Base-by-base conservation (phyloP, 2,888 invertebrate species). In the Agrotis exclamationis region DNA sequence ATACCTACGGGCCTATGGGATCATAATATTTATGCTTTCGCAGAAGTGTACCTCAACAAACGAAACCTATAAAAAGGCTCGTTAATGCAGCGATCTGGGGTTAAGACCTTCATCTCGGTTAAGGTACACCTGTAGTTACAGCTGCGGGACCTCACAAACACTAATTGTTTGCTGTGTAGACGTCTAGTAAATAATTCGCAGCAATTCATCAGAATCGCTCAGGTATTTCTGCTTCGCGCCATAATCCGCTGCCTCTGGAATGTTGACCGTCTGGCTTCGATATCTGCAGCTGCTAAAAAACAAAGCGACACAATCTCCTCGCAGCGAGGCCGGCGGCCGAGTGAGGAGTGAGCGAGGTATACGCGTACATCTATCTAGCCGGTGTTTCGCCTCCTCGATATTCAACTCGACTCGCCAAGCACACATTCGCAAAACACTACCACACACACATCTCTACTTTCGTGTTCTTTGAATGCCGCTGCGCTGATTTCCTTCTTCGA, bases 221-320 rank as follows among this genome's bases (percentile, higher is more conserved):
- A 92, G 93, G 93, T 92, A 96, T 95, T 94, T 93, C 88, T 90
- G 92, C 92, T 94, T 95, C 93, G 94, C 94, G 93, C 95, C 93
- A 94, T 94, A 94, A 94, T 89, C 92, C 89, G 89, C 87, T 86
- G 90, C 76, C 91, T 88, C 76, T 86, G 95, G 95, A 96, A 96
- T 96, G 96, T 89, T 93, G 94, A 93, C 92, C 76, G 92, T 92
- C 95, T 89, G 91, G 93, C 91, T 92, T 84, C 91, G 91, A 92
- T 90, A 87, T 90, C 86, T 87, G 88, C 89, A 85, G 87, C 84
- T 81, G 85, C 82, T 86, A 84, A 85, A 88, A 88, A 89, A 87
- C 86, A 86, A 88, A 89, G 87, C 87, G 88, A 90, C 90, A 83
- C 84, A 87, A 77, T 85, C 91, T 82, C 84, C 85, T 83, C 76